Evolutionary conservation across 2,888 invertebrate genomes (phyloP).

Genomic region (Stenotaenia linearis): DNA sequence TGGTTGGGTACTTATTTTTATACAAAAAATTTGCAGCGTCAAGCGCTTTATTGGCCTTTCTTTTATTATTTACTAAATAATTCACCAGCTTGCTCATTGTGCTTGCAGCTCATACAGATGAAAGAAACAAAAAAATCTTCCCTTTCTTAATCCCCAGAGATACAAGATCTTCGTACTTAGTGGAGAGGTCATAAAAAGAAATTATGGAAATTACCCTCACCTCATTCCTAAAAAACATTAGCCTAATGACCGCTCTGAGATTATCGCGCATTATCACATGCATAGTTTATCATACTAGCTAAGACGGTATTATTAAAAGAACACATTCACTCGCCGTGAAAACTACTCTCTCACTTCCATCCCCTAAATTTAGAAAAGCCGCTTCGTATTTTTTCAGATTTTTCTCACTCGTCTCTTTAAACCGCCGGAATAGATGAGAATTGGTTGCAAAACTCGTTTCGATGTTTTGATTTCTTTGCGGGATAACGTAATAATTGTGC

Average conservation of each 20-base stretch:
- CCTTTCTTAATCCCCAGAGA: slow-evolving; percentile 19
- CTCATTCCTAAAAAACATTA: slow-evolving; percentile 21
- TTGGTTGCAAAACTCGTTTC: not conserved
- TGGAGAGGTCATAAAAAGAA: slow-evolving; percentile 17
- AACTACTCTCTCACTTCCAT: not conserved
- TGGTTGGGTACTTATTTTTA: not conserved
- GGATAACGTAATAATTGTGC: not conserved
- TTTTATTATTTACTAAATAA: slow-evolving; percentile 24
- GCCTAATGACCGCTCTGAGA: slow-evolving; percentile 26
- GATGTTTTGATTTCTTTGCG: not conserved
- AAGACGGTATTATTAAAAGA: slow-evolving; percentile 5
- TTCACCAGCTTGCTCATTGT: slow-evolving; percentile 24
- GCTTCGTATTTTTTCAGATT: not conserved
- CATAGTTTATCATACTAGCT: slow-evolving; percentile 8
- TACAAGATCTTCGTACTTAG: slow-evolving; percentile 26
- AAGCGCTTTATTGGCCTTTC: not conserved
- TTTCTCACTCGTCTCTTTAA: too few species aligned
- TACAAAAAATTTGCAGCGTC: not conserved
- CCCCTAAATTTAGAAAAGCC: not conserved
- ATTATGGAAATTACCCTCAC: slow-evolving; percentile 26
- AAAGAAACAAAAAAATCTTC: not conserved
- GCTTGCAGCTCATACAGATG: not conserved
- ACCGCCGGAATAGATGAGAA: too few species aligned
- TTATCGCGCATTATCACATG: slow-evolving; percentile 19
- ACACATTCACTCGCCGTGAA: slow-evolving; percentile 3